phyloP scores from a whole-genome alignment of 2,888 invertebrate genomes.

The Platycnemis pennipes region DNA sequence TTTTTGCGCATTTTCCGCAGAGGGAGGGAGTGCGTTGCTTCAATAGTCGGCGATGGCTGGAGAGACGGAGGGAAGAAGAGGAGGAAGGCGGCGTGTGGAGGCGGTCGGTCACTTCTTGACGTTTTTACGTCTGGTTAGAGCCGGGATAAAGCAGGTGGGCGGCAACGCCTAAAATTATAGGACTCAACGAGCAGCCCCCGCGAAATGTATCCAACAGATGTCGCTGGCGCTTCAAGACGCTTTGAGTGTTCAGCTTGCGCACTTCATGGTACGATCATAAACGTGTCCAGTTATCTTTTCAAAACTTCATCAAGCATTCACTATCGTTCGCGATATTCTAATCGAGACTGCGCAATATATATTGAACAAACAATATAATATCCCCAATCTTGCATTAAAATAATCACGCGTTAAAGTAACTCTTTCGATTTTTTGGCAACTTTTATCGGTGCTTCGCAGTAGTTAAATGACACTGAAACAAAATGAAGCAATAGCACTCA shows the following conservation, averaged over 20 bases:
- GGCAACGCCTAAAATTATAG: neutral
- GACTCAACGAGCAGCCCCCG: neutral
- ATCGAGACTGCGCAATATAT: neutral
- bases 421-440: too few species aligned
- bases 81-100: neutral
- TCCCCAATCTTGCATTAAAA: too few species aligned
- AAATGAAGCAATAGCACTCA: too few species aligned
- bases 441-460: too few species aligned
- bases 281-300: neutral
- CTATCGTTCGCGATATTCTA: neutral
- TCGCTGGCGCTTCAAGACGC: neutral
- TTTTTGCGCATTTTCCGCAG: neutral
- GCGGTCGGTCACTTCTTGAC: constrained; percentile 28
- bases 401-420: too few species aligned
- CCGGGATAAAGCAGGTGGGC: constrained; percentile 54
- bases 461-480: too few species aligned
- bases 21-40: neutral
- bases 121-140: constrained; percentile 47
- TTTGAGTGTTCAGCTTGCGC: neutral
- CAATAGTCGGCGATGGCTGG: neutral
- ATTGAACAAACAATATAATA: neutral
- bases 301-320: neutral
- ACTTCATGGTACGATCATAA: neutral
- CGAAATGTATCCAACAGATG: constrained; percentile 37
- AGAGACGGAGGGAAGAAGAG: too few species aligned